phyloP scores from a whole-genome alignment of 2,888 invertebrate genomes.

The Syritta pipiens region DNA sequence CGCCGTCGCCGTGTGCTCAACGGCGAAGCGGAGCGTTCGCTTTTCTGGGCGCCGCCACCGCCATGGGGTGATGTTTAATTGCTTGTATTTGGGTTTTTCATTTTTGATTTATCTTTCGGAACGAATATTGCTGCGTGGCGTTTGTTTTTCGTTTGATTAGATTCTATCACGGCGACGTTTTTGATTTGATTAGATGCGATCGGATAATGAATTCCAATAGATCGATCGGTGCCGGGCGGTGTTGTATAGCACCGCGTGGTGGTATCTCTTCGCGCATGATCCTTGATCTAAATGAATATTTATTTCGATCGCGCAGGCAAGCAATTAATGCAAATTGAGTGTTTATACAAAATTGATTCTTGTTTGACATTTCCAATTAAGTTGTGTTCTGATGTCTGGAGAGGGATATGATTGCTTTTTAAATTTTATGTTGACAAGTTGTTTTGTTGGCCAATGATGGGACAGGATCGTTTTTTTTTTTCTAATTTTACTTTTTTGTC shows the following conservation, averaged over 20 bases:
- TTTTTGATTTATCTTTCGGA: conserved; percentile 14
- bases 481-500: neutral
- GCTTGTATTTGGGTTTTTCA: conserved; percentile 11
- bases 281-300: conserved; percentile 62
- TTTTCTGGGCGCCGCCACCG: conserved; percentile 14
- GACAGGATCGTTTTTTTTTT: conserved; percentile 4
- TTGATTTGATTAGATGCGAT: conserved; percentile 31
- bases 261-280: conserved; percentile 10
- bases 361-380: conserved; percentile 61
- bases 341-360: conserved; percentile 42
- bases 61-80: conserved; percentile 14
- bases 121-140: conserved; percentile 16
- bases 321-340: conserved; percentile 57
- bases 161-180: too few species aligned
- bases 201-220: conserved; percentile 22
- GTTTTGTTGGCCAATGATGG: too few species aligned
- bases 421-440: conserved; percentile 35
- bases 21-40: too few species aligned
- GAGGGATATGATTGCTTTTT: conserved; percentile 28
- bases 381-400: conserved; percentile 27
- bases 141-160: conserved; percentile 18
- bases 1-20: neutral
- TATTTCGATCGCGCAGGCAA: conserved; percentile 8
- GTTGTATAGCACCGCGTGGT: neutral
- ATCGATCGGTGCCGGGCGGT: conserved; percentile 4